Percentiles rank a stretch among this genome's conserved stretches.
phyloP scores from a whole-genome alignment of 2,113 vertebrate genomes.

The Chinchilla lanigera region DNA sequence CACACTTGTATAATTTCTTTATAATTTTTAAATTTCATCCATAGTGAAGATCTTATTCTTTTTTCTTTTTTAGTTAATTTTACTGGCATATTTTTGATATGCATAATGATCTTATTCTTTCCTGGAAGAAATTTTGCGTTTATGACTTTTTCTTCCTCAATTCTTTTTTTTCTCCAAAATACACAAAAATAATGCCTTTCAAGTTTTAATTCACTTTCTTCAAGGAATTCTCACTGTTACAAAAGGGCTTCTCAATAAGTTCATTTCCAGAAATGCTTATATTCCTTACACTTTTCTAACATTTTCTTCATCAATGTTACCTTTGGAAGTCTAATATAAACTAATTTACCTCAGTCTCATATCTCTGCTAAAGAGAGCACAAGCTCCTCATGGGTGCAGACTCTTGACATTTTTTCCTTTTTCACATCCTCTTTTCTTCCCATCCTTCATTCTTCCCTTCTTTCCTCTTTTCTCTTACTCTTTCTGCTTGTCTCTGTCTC shows the following conservation, averaged over 20 bases:
- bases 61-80: background rate
- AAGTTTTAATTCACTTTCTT: background rate
- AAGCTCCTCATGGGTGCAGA: background rate
- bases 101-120: background rate
- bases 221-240: background rate
- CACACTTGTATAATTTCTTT: background rate
- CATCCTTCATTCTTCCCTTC: background rate
- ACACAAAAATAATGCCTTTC: background rate
- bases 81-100: background rate
- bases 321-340: background rate
- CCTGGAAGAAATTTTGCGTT: background rate
- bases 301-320: background rate
- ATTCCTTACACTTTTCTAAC: background rate
- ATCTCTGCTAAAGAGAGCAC: background rate
- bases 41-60: background rate
- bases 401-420: no score
- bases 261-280: background rate
- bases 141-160: background rate
- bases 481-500: no score
- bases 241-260: background rate
- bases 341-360: background rate
- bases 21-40: background rate
- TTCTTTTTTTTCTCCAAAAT: background rate
- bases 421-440: rapidly evolving
- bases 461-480: background rate